phyloP scores from a whole-genome alignment of 2,797 vertebrate genomes.

The Parambassis ranga region DNA sequence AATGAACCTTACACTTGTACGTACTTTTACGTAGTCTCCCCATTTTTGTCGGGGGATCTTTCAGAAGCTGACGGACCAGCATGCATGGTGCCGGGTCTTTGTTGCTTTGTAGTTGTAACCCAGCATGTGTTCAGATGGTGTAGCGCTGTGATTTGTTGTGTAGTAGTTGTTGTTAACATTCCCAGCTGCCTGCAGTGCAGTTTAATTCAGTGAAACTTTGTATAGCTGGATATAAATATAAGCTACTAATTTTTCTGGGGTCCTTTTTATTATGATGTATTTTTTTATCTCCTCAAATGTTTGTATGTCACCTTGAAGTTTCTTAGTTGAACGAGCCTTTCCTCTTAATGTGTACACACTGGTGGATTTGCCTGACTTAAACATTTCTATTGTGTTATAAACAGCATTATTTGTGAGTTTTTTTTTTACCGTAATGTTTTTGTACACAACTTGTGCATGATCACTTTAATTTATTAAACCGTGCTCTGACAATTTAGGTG shows the following conservation, averaged over 20 bases:
- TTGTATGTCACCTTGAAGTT: conserved; percentile 75
- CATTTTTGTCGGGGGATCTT: conserved; percentile 91
- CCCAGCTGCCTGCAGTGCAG: conserved; percentile 72
- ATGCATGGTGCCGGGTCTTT: conserved; percentile 78
- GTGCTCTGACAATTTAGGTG: conserved; percentile 82
- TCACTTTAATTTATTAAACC: conserved; percentile 98
- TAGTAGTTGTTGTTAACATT: conserved; percentile 66
- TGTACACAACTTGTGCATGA: conserved; percentile 89
- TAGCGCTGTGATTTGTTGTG: conserved; percentile 80
- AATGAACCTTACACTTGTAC: conserved; percentile 86
- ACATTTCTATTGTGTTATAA: conserved; percentile 80
- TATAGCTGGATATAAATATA: conserved; percentile 79
- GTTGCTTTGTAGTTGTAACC: conserved; percentile 84
- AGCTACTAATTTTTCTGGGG: conserved; percentile 68
- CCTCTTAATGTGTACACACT: conserved; percentile 75
- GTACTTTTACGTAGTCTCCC: conserved; percentile 84
- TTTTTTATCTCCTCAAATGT: conserved; percentile 73
- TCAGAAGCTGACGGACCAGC: conserved; percentile 73
- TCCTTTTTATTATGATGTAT: conserved; percentile 71
- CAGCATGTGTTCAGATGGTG: conserved; percentile 87
- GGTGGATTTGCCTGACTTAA: conserved; percentile 81
- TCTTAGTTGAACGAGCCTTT: conserved; percentile 63
- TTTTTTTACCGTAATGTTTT: conserved; percentile 86
- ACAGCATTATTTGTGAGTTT: conserved; percentile 81
- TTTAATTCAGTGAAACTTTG: conserved; percentile 72